Base-by-base conservation (phyloP, 2,888 invertebrate genomes). In the Dynastes tityus region DNA sequence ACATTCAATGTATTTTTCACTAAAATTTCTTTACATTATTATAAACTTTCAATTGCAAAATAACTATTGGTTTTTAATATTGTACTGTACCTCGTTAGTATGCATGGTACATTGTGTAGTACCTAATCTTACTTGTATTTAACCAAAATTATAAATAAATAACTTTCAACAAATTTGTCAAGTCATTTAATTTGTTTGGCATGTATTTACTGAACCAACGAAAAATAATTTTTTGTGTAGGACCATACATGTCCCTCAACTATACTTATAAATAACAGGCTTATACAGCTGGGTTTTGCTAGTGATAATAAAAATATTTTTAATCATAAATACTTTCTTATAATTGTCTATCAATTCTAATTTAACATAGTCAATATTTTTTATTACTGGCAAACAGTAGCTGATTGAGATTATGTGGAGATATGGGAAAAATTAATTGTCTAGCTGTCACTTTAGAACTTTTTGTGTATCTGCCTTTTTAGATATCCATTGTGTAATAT, bases 131-230 rank as follows among this genome's bases (percentile, higher is more conserved):
- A 55, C 67, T 68, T 79, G 79, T 79, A 79, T 77, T 81, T 80
- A 82, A 80, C 70, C 37, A 70, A 76, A 71, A 80, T 79, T 80
- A 82, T 80, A 81, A 82, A 83, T 83, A 83, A 80, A 82, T 80
- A 81, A 77, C 78, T 70, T 82, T 78, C 80, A 77, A 64, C 80
- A 81, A 81, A 76, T 80, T 80, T 80, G 68, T 77, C 49, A 76
- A 58, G 80, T 77, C 75, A 61, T 78, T 78, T 67, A 76, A 81
- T 80, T 80, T 81, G 80, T 80, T 82, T 81, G 83, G 83, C 82
- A 82, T 82, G 83, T 83, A 83, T 82, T 80, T 81, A 82, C 83
- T 83, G 83, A 83, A 83, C 83, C 81, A 82, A 83, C 81, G 53
- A 40, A 70, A 61, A 73, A n/a, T 58, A 37, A 27, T 58, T 11